Percentiles rank a stretch among this genome's conserved stretches.
Conservation (phyloP, 2,888 invertebrate species). For the Teinopalpus imperialis region DNA sequence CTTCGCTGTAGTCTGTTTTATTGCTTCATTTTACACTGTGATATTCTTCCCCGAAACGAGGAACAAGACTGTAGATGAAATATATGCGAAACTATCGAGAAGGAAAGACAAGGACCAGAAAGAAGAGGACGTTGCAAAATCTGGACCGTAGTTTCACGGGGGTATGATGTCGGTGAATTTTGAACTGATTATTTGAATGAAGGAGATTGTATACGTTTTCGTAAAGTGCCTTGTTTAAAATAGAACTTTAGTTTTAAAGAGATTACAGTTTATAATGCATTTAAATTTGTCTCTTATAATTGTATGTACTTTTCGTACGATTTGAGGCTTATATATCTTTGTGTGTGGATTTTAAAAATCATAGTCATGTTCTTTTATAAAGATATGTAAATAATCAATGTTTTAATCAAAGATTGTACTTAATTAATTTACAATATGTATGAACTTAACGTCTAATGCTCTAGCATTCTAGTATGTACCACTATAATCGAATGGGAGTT, state of each 20-base stretch:
- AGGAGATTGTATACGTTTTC: no score
- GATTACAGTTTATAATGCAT: constrained; percentile 3
- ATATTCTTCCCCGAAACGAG: constrained; percentile 67
- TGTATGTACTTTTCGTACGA: constrained; percentile 9
- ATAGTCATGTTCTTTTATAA: neutral
- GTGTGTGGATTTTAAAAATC: constrained; percentile 1
- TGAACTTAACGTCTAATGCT: no score
- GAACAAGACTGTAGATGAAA: constrained; percentile 63
- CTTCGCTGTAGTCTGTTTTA: constrained; percentile 61
- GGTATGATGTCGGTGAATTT: no score
- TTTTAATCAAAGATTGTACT: neutral
- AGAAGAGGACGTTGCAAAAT: constrained; percentile 39
- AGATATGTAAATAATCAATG: constrained; percentile 1
- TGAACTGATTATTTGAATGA: no score
- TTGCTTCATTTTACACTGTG: constrained; percentile 58
- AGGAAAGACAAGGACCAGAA: constrained; percentile 40
- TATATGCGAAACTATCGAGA: constrained; percentile 58
- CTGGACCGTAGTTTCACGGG: constrained; percentile 31
- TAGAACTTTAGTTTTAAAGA: neutral
- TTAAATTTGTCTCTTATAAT: constrained; percentile 1
- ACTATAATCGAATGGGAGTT: neutral
- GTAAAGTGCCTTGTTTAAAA: no score
- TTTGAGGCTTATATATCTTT: constrained; percentile 9
- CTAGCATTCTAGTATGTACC: neutral
- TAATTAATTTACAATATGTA: neutral